Percentiles rank a stretch among this genome's conserved stretches.
Evolutionary conservation across 2,888 invertebrate species (phyloP).

Genomic region (Amphimallon solstitiale): DNA sequence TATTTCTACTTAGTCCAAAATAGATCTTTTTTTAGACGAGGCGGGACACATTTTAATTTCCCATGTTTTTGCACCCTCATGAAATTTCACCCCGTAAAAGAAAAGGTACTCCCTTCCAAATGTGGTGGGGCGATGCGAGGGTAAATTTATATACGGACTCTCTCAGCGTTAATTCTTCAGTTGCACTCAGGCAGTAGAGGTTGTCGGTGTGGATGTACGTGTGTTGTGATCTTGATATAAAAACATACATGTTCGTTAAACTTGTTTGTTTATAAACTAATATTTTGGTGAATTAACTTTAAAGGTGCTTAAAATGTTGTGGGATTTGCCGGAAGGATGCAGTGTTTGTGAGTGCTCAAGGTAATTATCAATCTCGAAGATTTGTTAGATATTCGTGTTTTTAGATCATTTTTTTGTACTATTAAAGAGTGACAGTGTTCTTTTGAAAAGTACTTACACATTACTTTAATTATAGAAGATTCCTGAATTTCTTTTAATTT

Average conservation of each 20-base stretch:
- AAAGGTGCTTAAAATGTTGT: conserved; percentile 49
- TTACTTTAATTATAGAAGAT: not conserved
- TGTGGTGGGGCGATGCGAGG: conserved; percentile 27
- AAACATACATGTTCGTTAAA: conserved; percentile 1
- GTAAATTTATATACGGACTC: conserved; percentile 27
- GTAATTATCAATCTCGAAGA: conserved; percentile 51
- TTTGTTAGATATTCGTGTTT: conserved; percentile 18
- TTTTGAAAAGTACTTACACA: not conserved
- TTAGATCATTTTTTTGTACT: not conserved
- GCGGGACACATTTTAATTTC: not conserved
- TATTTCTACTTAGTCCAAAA: not conserved
- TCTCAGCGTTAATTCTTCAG: conserved; percentile 18
- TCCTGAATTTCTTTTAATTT: not conserved
- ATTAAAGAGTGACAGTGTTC: conserved; percentile 6
- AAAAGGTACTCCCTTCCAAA: conserved; percentile 15
- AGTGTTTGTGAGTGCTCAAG: conserved; percentile 63
- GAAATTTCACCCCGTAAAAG: conserved; percentile 16
- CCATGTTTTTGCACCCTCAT: conserved; percentile 27
- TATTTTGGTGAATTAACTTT: not conserved
- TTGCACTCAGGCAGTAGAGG: not conserved
- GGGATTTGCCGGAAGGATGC: conserved; percentile 60
- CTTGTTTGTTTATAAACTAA: conserved; percentile 25
- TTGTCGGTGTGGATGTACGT: not conserved
- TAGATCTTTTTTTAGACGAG: not conserved
- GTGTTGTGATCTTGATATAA: not conserved